Conservation (phyloP, 2,888 invertebrate species). For the Dioctria rufipes region DNA sequence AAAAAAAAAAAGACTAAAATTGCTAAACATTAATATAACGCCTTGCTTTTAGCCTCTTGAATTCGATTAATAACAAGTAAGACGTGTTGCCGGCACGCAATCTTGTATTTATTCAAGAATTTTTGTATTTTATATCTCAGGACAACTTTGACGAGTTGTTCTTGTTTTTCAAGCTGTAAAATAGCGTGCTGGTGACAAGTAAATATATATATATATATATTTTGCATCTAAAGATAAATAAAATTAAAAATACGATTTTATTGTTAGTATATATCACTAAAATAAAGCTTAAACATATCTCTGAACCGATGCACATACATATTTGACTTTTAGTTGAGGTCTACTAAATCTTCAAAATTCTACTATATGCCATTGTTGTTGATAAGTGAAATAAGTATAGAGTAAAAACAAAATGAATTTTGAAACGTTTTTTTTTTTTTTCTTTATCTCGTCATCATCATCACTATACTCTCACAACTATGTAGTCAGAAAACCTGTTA, state of each 20-base stretch:
- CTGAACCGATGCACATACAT: no score
- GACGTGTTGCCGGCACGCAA: not conserved
- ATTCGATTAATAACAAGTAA: not conserved
- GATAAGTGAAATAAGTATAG: not conserved
- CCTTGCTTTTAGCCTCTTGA: no score
- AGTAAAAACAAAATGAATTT: not conserved
- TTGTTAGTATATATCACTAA: no score
- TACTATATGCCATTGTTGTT: no score
- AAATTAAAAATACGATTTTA: no score
- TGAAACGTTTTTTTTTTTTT: not conserved
- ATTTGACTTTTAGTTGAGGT: no score
- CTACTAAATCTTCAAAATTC: no score
- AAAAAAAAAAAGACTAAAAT: no score
- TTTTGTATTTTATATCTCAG: not conserved
- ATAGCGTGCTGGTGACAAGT: not conserved
- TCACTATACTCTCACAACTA: no score
- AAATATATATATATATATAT: not conserved
- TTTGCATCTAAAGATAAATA: constrained; percentile 7
- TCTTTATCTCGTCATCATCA: not conserved
- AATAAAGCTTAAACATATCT: no score
- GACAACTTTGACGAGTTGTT: not conserved
- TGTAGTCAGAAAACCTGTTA: constrained; percentile 20
- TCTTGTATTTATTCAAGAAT: not conserved
- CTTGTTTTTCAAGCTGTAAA: not conserved
- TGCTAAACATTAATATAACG: no score